Evolutionary conservation across 2,888 invertebrate species (phyloP).

Genomic region (Ormia ochracea): DNA sequence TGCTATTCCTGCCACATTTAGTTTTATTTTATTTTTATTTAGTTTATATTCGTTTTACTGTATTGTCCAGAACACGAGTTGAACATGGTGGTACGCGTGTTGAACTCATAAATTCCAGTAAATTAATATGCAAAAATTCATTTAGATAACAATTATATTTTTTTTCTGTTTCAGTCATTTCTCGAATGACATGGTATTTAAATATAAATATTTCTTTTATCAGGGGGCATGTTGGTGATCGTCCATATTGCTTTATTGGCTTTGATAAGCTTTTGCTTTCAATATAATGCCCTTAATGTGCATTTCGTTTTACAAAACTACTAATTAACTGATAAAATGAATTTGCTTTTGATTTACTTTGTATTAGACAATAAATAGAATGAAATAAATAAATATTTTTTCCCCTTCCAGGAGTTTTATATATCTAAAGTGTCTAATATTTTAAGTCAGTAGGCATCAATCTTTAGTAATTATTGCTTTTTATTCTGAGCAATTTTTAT

Average conservation of each 20-base stretch:
- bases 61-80: constrained; percentile 53
- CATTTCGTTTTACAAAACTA: constrained; percentile 8
- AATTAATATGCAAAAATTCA: constrained; percentile 57
- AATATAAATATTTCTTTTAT: background rate
- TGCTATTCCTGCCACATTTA: background rate
- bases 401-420: too few relatives aligned
- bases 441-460: too few relatives aligned
- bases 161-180: background rate
- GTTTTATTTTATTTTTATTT: too few relatives aligned
- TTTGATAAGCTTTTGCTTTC: background rate
- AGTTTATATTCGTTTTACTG: background rate
- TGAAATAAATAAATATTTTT: background rate
- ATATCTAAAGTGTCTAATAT: too few relatives aligned
- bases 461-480: too few relatives aligned
- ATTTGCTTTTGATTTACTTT: constrained; percentile 7
- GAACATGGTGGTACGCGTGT: constrained; percentile 63
- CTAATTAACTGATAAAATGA: constrained; percentile 54
- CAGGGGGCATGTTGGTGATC: background rate
- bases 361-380: background rate
- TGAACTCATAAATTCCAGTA: constrained; percentile 62
- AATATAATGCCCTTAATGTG: background rate
- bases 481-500: too few relatives aligned
- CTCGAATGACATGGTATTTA: background rate
- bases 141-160: constrained; percentile 31
- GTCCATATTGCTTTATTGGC: constrained; percentile 38